Evolutionary conservation across 2,113 vertebrate genomes (phyloP), one percentile per base, ranked within the genome.

Genomic region (Tor tambroides): DNA sequence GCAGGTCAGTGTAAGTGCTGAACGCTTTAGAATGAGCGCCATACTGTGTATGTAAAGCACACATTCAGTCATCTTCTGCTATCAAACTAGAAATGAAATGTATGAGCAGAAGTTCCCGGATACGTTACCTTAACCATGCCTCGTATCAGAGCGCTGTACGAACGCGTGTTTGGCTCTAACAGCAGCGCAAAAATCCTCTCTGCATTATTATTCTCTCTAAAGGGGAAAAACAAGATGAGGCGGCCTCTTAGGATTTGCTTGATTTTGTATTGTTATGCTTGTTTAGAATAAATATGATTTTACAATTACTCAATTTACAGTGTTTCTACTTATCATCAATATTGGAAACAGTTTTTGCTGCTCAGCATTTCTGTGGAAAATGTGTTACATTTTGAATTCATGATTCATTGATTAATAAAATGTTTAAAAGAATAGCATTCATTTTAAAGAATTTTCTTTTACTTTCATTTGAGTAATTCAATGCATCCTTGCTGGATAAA

Each of bases 141-240:
- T 87, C 95, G 94, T 92, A 99, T 98, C 92, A 99, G 92, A 0
- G 98, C 95, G 38, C 96, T 96, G 87, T 97, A 98, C 7, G 97
- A 97, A 6, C 88, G 92, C 0, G 94, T 92, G 74, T 97, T 96
- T 91, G 90, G 96, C 89, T 99, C 97, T 0, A 97, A 95, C 95
- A 99, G 96, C 46, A 97, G 89, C 75, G 95, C 95, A 81, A 99
- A 99, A 90, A 99, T 96, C 87, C 98, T 94, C 89, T 98, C 97
- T 9, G 97, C 97, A 6, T 96, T 96, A 93, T 96, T 98, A 89
- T 96, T 93, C 46, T 95, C 93, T 89, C 93, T 97, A 10, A n/a
- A 23, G 87, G 35, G 59, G 49, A 15, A 41, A 17, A 10, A 11
- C 32, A 1, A 38, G 8, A 72, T 1, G 2, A 10, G 8, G 15